Evolutionary conservation across 2,797 vertebrate species (phyloP), one percentile per base, ranked within the genome.

Genomic region (Potorous gilbertii): DNA sequence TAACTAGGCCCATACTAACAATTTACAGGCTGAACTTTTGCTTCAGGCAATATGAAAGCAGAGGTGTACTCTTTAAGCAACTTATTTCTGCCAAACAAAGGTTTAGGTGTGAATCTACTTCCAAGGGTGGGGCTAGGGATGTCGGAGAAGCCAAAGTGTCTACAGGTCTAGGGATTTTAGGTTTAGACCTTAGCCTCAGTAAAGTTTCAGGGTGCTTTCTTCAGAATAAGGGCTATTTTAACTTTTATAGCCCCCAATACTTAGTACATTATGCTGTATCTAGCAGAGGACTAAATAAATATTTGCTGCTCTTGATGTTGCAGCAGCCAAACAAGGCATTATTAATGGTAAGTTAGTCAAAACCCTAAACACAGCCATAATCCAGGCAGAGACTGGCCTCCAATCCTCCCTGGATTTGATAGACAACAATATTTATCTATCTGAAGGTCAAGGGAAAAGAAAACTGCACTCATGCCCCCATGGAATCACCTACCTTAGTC

Each of bases 401-500:
- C 66, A 92, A 3, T 28, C 54, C 95, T 91, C 55, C 57, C 57
- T 90, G 24, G 24, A 92, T 56, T 91, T 92, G 90, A 55, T 28
- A 93, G 90, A 46, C 0, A 95, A 50, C 57, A 92, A 27, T 46
- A 81, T 81, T n/a, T 50, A 56, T 81, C n/a, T 0, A 46, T 34
- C 57, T 92, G 57, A 92, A 92, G 74, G 34, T 59, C 89, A 62
- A 57, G 57, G 59, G 40, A 50, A 87, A 87, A 81, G 31, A 27
- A 87, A 13, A 18, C 66, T 50, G 24, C 24, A 87, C 40, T 57
- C 59, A 0, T 18, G 4, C 56, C 5, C 55, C 74, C 94, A 94
- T 46, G 93, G 93, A 94, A 93, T 95, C 97, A 95, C 97, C 96
- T 99, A 99, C 99, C 99, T 99, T 99, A 96, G 99, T 99, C 99